A percentile compares a stretch with the other conserved stretches of the same genome.
Conservation (phyloP, 1,140 invertebrate genomes). For the Euglossa dilemma region DNA sequence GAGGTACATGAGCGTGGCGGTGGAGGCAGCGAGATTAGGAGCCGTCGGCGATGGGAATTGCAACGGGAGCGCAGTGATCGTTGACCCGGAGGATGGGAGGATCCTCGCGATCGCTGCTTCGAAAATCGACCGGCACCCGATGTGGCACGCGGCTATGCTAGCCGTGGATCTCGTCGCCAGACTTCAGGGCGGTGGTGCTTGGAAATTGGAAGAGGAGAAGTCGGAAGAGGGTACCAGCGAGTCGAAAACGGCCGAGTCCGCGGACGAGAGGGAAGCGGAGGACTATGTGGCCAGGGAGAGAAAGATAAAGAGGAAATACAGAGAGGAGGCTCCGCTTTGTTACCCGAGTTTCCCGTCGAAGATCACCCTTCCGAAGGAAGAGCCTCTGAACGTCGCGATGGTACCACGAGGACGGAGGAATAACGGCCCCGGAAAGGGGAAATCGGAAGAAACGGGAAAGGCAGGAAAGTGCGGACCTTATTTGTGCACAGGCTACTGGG, state of each 20-base stretch:
- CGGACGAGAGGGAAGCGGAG: neutral
- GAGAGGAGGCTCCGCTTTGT: conserved; percentile 67
- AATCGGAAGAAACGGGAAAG: neutral
- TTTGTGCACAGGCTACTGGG: conserved; percentile 94
- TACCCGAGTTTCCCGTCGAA: conserved; percentile 69
- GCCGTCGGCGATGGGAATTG: conserved; percentile 69
- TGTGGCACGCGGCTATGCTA: conserved; percentile 93
- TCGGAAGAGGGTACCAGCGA: too few species aligned
- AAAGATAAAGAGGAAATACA: conserved; percentile 69
- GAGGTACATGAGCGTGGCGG: conserved; percentile 85
- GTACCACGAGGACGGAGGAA: conserved; percentile 41
- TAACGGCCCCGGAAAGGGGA: conserved; percentile 1
- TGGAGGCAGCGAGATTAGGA: conserved; percentile 82
- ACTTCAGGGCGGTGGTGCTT: conserved; percentile 91
- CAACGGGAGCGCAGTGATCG: conserved; percentile 84
- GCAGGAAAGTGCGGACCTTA: conserved; percentile 86
- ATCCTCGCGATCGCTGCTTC: conserved; percentile 87
- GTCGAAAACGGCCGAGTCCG: too few species aligned
- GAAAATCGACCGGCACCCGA: conserved; percentile 85
- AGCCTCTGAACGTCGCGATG: conserved; percentile 4
- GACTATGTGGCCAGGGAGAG: conserved; percentile 11
- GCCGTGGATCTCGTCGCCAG: conserved; percentile 92
- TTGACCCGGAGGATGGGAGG: conserved; percentile 85
- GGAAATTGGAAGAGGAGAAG: conserved; percentile 76
- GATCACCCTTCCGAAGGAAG: conserved; percentile 58